Conservation (phyloP, 2,113 vertebrate species). For the Piaya cayana region DNA sequence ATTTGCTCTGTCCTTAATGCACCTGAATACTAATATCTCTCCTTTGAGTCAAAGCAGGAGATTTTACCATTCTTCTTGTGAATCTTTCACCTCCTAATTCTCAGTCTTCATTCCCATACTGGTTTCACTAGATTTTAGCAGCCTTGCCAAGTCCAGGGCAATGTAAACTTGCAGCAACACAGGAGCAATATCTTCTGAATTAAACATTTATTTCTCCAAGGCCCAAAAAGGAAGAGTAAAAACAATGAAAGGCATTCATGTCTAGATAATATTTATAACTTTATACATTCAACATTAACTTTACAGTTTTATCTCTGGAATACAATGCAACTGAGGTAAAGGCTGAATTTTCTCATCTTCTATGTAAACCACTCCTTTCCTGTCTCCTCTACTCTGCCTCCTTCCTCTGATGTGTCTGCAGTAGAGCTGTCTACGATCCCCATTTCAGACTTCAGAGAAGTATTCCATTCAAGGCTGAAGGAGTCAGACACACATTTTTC, state of each 20-base stretch:
- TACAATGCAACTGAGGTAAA: not conserved
- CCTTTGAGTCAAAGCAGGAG: not conserved
- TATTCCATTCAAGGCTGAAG: not conserved
- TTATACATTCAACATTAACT: not conserved
- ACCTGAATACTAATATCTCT: not conserved
- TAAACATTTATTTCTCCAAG: not conserved
- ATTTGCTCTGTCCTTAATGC: not conserved
- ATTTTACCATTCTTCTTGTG: not conserved
- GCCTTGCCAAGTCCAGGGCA: not conserved
- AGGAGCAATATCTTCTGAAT: not conserved
- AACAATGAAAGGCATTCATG: not conserved
- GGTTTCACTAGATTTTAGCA: not conserved
- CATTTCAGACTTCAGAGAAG: not conserved
- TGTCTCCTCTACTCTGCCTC: not conserved
- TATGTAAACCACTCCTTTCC: not conserved
- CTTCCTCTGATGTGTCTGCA: not conserved
- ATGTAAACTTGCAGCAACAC: not conserved
- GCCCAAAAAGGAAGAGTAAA: not conserved
- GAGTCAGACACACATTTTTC: not conserved
- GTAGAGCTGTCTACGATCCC: not conserved
- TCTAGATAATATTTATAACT: not conserved
- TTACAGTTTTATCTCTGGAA: not conserved
- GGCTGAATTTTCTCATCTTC: not conserved
- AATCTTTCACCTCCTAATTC: not conserved
- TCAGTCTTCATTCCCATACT: not conserved